These are phyloP conservation scores for Junonia oenone DNA, from an alignment of 2,888 invertebrate genomes.

Conservation along the genomic window DNA sequence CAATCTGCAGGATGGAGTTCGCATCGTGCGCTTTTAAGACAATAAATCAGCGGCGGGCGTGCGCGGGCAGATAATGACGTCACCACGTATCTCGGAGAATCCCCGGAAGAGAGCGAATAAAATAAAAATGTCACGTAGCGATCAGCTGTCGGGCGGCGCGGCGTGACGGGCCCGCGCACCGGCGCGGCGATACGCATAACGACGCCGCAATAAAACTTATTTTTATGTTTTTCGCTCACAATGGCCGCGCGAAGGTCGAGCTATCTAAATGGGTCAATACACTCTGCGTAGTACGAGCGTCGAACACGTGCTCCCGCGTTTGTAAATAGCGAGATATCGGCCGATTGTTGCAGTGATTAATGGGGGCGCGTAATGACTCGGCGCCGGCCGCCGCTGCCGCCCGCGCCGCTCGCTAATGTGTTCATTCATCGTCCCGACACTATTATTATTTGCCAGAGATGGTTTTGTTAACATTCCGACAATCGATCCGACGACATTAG, in stretches of 20 bases:
- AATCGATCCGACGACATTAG: conserved; percentile 69
- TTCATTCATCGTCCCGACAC: conserved; percentile 73
- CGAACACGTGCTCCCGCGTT: conserved; percentile 77
- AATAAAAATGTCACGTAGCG: conserved; percentile 80
- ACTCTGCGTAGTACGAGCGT: conserved; percentile 76
- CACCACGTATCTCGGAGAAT: conserved; percentile 76
- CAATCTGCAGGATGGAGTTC: conserved; percentile 49
- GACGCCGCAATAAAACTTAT: conserved; percentile 79
- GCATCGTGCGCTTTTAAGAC: conserved; percentile 50
- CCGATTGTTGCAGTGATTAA: conserved; percentile 80
- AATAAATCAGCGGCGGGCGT: conserved; percentile 69
- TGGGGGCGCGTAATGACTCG: conserved; percentile 78
- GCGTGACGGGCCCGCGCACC: conserved; percentile 53
- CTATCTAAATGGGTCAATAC: conserved; percentile 81
- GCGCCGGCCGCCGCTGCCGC: conserved; percentile 44
- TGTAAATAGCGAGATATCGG: conserved; percentile 80
- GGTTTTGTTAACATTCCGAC: conserved; percentile 68
- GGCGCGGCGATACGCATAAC: conserved; percentile 76
- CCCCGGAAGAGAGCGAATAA: conserved; percentile 77
- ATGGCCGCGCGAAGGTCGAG: conserved; percentile 80
- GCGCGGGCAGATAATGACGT: conserved; percentile 72
- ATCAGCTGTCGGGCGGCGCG: conserved; percentile 73
- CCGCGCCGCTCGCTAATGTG: conserved; percentile 68
- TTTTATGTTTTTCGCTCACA: conserved; percentile 80
- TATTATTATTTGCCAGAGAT: conserved; percentile 70